phyloP scores from a whole-genome alignment of 1,140 invertebrate genomes.

The Babylonia areolata region DNA sequence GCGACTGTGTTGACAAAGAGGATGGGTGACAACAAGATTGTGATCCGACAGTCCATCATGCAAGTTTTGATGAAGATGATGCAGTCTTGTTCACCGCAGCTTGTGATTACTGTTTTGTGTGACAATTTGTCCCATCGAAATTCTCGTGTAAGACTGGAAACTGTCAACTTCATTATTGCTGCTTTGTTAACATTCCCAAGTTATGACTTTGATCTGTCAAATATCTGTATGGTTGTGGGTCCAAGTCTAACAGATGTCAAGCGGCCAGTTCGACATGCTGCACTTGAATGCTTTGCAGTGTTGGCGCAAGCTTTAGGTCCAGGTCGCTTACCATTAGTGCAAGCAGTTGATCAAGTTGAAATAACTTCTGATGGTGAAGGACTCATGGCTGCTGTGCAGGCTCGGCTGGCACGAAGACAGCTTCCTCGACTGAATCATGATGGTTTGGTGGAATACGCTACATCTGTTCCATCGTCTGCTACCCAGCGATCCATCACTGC shows the following conservation, averaged over 20 bases:
- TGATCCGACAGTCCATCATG: slow-evolving; percentile 75
- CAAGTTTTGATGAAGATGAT: slow-evolving; percentile 82
- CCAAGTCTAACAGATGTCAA: slow-evolving; percentile 83
- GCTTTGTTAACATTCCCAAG: slow-evolving; percentile 87
- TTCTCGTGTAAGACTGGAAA: slow-evolving; percentile 86
- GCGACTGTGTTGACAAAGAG: slow-evolving; percentile 78
- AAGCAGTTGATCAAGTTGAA: slow-evolving; percentile 76
- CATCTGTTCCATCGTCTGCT: slow-evolving; percentile 72
- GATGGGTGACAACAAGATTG: slow-evolving; percentile 79
- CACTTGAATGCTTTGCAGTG: slow-evolving; percentile 87
- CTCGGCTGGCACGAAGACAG: slow-evolving; percentile 82
- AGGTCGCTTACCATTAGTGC: slow-evolving; percentile 73
- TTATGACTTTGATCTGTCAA: slow-evolving; percentile 85
- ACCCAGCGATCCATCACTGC: slow-evolving; percentile 61
- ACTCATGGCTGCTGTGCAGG: slow-evolving; percentile 77
- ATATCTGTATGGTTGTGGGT: slow-evolving; percentile 79
- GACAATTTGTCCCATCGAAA: slow-evolving; percentile 81
- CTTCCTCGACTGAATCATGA: slow-evolving; percentile 83
- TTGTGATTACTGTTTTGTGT: slow-evolving; percentile 81
- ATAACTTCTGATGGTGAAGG: slow-evolving; percentile 70
- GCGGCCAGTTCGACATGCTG: slow-evolving; percentile 85
- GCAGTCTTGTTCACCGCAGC: slow-evolving; percentile 80
- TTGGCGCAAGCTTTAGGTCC: slow-evolving; percentile 85
- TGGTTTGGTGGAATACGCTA: slow-evolving; percentile 88
- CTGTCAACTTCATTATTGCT: slow-evolving; percentile 86